Conservation (phyloP, 2,797 vertebrate genomes). For the Enteromius mattozi region DNA sequence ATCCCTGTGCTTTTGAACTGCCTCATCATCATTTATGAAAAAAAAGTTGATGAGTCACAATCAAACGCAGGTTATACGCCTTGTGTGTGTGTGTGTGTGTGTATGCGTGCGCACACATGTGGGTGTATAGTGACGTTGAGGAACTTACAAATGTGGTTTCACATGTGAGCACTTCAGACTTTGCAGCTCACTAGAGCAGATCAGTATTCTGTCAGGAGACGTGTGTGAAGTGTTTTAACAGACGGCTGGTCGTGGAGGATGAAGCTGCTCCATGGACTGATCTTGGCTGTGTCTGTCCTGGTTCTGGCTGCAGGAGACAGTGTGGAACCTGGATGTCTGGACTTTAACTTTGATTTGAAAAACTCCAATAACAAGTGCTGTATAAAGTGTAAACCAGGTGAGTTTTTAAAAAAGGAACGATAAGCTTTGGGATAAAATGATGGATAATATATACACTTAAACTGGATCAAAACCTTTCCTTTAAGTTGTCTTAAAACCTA, state of each 20-base stretch:
- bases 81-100: background rate
- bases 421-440: background rate
- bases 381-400: slow-evolving; percentile 43
- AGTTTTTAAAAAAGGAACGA: background rate
- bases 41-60: slow-evolving; percentile 30
- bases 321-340: slow-evolving; percentile 22
- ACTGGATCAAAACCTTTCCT: too few relatives aligned
- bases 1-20: background rate
- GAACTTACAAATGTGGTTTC: slow-evolving; percentile 52
- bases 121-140: slow-evolving; percentile 48
- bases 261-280: slow-evolving; percentile 23
- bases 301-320: slow-evolving; percentile 13
- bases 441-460: too few relatives aligned
- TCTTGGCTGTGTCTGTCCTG: background rate
- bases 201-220: background rate
- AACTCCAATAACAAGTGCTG: slow-evolving; percentile 36
- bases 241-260: background rate
- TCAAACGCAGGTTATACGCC: too few relatives aligned
- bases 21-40: background rate
- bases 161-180: background rate
- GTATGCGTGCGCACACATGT: background rate
- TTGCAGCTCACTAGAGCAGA: background rate
- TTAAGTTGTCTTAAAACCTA: too few relatives aligned
- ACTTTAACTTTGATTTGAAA: background rate
- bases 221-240: background rate